phyloP scores from a whole-genome alignment of 1,140 invertebrate species.

The Ylistrum balloti region DNA sequence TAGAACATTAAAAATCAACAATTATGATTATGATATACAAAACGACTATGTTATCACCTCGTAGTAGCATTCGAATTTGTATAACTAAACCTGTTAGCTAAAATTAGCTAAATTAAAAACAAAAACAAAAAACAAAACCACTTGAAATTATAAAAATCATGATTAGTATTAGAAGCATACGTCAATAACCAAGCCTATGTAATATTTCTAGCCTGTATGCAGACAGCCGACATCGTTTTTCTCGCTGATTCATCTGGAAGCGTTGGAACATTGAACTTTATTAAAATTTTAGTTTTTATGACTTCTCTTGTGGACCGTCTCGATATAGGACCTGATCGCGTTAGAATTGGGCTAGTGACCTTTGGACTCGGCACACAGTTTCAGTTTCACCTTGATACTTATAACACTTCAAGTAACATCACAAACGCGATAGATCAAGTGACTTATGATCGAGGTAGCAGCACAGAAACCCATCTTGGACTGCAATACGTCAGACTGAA shows the following conservation, averaged over 20 bases:
- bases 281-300: constrained; percentile 69
- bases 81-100: too few species aligned
- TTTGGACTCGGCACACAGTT: constrained; percentile 66
- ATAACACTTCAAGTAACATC: constrained; percentile 56
- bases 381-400: constrained; percentile 71
- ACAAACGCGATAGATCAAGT: constrained; percentile 52
- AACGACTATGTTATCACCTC: too few species aligned
- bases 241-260: constrained; percentile 70
- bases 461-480: not conserved
- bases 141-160: too few species aligned
- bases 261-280: constrained; percentile 65
- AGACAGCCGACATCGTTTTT: constrained; percentile 70
- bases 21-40: too few species aligned
- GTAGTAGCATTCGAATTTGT: too few species aligned
- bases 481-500: not conserved
- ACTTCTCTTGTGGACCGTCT: constrained; percentile 62
- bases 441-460: constrained; percentile 55
- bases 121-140: too few species aligned
- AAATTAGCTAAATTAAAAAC: too few species aligned
- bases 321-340: constrained; percentile 58
- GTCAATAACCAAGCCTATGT: too few species aligned
- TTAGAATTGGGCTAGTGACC: constrained; percentile 67
- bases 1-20: too few species aligned
- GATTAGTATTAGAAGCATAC: too few species aligned
- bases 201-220: constrained; percentile 64